These are phyloP conservation scores for Oryzias celebensis DNA, from an alignment of 2,113 vertebrate genomes.

Conservation along the genomic window DNA sequence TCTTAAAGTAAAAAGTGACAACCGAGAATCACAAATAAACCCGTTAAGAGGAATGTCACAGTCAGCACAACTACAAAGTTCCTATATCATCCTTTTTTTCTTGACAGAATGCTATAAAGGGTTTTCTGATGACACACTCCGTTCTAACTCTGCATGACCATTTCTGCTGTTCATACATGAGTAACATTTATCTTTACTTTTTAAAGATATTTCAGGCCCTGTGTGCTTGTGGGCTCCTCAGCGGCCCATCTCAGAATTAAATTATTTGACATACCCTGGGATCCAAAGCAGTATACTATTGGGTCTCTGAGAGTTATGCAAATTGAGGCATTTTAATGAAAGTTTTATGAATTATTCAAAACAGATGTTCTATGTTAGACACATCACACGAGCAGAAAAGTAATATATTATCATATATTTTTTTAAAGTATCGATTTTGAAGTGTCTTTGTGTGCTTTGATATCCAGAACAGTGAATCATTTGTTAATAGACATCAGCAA, in stretches of 20 bases:
- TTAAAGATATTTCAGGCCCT: conserved; percentile 23
- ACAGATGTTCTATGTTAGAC: conserved; percentile 44
- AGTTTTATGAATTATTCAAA: conserved; percentile 72
- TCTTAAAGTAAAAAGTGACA: too few species aligned
- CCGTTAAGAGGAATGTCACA: conserved; percentile 5
- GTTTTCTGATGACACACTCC: conserved; percentile 53
- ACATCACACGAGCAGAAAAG: conserved; percentile 52
- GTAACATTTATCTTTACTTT: conserved; percentile 27
- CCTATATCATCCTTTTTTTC: conserved; percentile 43
- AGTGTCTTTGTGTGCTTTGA: conserved; percentile 47
- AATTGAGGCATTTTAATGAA: conserved; percentile 75
- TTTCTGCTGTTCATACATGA: conserved; percentile 32
- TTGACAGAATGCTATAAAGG: conserved; percentile 46
- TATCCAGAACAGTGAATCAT: conserved; percentile 41
- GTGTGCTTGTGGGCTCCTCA: conserved; percentile 15
- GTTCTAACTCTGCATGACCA: conserved; percentile 26
- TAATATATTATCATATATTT: conserved; percentile 40
- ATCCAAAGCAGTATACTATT: conserved; percentile 64
- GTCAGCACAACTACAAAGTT: conserved; percentile 22
- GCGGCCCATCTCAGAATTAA: conserved; percentile 45
- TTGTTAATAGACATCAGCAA: conserved; percentile 37
- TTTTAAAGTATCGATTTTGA: conserved; percentile 41
- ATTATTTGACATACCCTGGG: conserved; percentile 65
- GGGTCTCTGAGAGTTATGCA: conserved; percentile 63
- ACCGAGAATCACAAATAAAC: too few species aligned